These are phyloP conservation scores for Palythoa grandis DNA, from an alignment of 92 coral and sea anemone species.

Conservation along the genomic window DNA sequence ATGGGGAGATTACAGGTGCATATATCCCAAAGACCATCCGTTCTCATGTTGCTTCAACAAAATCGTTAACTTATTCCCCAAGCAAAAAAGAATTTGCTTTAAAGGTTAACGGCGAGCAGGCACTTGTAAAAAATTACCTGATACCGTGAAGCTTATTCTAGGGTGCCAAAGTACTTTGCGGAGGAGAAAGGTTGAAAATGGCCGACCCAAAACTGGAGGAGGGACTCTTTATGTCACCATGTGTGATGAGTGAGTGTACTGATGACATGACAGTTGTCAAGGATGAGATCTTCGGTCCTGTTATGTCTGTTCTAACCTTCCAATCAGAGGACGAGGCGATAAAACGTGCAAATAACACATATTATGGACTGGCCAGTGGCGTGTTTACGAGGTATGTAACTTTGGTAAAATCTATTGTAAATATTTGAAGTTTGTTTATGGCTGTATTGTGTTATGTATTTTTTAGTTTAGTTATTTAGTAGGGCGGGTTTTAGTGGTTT, in stretches of 20 bases:
- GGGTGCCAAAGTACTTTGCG: conserved; percentile 94
- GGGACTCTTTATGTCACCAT: conserved; percentile 96
- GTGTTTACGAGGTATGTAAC: conserved; percentile 81
- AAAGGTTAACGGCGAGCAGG: background rate
- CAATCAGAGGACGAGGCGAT: conserved; percentile 86
- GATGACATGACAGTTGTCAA: conserved; percentile 94
- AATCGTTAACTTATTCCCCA: no score
- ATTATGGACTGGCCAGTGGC: conserved; percentile 94
- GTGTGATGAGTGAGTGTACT: conserved; percentile 90
- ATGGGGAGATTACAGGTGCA: no score
- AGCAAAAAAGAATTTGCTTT: background rate
- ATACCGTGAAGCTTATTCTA: conserved; percentile 24
- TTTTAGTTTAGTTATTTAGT: no score
- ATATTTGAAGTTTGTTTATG: no score
- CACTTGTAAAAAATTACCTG: background rate
- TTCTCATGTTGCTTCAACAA: no score
- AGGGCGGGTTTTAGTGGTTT: no score
- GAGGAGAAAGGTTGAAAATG: conserved; percentile 86
- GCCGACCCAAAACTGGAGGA: conserved; percentile 69
- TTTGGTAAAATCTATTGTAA: background rate
- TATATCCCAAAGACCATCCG: no score
- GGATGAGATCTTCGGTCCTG: conserved; percentile 99
- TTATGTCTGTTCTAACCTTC: conserved; percentile 90
- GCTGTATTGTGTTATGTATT: no score
- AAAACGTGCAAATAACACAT: conserved; percentile 84